Percentiles rank a stretch among this genome's conserved stretches.
Conservation (phyloP, 2,888 invertebrate species). For the Pogonocherus hispidulus region DNA sequence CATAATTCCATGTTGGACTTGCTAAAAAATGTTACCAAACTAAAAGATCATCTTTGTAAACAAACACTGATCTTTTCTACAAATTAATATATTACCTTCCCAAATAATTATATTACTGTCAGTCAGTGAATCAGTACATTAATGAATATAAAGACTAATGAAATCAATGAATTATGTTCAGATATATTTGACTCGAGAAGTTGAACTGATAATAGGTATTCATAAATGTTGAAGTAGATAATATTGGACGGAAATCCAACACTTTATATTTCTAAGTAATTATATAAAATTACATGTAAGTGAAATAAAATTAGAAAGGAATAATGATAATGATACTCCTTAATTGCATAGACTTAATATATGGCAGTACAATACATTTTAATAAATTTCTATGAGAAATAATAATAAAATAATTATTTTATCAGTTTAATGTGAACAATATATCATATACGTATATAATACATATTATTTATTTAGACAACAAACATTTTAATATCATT, state of each 20-base stretch:
- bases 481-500: slow-evolving; percentile 18
- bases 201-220: no score
- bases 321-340: slow-evolving; percentile 7
- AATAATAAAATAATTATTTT: slow-evolving; percentile 18
- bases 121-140: no score
- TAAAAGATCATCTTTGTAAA: no score
- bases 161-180: background rate
- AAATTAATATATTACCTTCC: no score
- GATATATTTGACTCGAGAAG: background rate
- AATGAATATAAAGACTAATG: no score
- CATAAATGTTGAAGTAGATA: slow-evolving; percentile 5
- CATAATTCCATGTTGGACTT: no score
- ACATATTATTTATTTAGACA: slow-evolving; percentile 31
- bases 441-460: slow-evolving; percentile 24
- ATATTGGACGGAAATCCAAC: slow-evolving; percentile 53
- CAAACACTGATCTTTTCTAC: no score
- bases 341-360: slow-evolving; percentile 12
- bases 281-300: slow-evolving; percentile 2
- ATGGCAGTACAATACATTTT: slow-evolving; percentile 35
- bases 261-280: slow-evolving; percentile 32
- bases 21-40: no score
- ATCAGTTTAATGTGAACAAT: slow-evolving; percentile 27
- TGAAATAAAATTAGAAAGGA: background rate
- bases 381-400: slow-evolving; percentile 29
- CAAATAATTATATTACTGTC: no score